These are phyloP conservation scores for Sebastes itinus DNA, from an alignment of 2,797 vertebrate species.

Conservation along the genomic window DNA sequence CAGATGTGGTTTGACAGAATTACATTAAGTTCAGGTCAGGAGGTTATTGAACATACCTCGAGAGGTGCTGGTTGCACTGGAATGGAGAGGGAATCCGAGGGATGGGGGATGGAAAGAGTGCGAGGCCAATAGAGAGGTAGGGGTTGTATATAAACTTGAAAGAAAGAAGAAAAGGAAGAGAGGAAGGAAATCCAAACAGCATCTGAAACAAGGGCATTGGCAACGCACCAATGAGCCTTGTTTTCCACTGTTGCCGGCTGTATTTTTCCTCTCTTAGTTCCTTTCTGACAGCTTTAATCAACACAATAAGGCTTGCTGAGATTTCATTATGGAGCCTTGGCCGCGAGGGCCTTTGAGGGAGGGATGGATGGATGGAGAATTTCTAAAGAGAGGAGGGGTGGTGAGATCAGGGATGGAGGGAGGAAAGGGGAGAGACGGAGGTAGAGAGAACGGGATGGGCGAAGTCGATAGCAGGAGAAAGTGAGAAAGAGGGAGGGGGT, in stretches of 20 bases:
- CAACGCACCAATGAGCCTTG: constrained; percentile 38
- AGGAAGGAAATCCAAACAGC: constrained; percentile 29
- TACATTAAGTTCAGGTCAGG: constrained; percentile 52
- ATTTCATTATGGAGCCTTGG: constrained; percentile 73
- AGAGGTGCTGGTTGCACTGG: constrained; percentile 11
- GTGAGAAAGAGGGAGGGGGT: constrained; percentile 2
- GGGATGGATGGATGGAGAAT: constrained; percentile 57
- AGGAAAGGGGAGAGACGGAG: constrained; percentile 15
- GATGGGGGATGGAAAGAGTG: not conserved
- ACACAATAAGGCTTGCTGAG: constrained; percentile 73
- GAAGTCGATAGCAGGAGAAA: constrained; percentile 21
- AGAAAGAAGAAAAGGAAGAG: not conserved
- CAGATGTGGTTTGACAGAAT: constrained; percentile 50
- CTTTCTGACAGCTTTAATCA: constrained; percentile 79
- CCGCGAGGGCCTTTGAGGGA: constrained; percentile 52
- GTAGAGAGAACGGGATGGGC: constrained; percentile 10
- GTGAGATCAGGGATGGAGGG: constrained; percentile 22
- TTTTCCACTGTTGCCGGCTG: constrained; percentile 52
- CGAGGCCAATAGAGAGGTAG: not conserved
- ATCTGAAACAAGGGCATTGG: constrained; percentile 40
- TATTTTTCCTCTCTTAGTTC: constrained; percentile 71
- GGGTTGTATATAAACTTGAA: constrained; percentile 11
- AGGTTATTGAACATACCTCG: constrained; percentile 39
- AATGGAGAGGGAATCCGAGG: constrained; percentile 2
- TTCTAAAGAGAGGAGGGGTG: constrained; percentile 29